Evolutionary conservation across 2,888 invertebrate species (phyloP).

Genomic region (Ichneumoninae sp.): DNA sequence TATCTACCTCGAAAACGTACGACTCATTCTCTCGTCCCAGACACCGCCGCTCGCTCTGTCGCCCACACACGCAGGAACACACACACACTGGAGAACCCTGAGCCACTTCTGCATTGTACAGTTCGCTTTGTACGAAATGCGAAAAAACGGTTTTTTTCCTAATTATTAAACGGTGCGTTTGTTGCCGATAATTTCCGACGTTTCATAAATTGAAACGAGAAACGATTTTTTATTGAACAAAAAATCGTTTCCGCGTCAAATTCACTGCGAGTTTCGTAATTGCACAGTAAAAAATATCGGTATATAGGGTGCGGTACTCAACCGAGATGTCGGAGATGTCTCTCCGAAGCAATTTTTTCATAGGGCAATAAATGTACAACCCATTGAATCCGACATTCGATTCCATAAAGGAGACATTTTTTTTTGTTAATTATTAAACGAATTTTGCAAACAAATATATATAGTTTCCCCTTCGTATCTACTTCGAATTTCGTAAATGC

Average conservation of each 20-base stretch:
- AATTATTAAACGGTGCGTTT: not conserved
- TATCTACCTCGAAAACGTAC: conserved; percentile 75
- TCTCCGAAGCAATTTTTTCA: too few species aligned
- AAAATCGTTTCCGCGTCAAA: too few species aligned
- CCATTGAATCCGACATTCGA: too few species aligned
- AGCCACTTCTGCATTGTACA: conserved; percentile 34
- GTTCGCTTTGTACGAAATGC: conserved; percentile 12
- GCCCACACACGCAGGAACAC: conserved; percentile 15
- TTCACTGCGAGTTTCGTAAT: too few species aligned
- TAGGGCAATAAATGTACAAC: too few species aligned
- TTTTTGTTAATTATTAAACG: not conserved
- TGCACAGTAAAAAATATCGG: too few species aligned
- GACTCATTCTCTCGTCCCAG: conserved; percentile 69
- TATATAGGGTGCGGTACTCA: too few species aligned
- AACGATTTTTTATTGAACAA: not conserved
- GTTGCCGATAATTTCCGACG: not conserved
- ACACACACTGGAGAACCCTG: conserved; percentile 14
- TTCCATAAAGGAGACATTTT: too few species aligned
- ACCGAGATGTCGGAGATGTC: too few species aligned
- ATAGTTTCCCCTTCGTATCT: too few species aligned
- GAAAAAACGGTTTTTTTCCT: not conserved
- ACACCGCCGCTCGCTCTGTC: conserved; percentile 68
- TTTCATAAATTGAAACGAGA: not conserved
- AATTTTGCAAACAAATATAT: not conserved
- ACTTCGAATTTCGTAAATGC: too few species aligned